phyloP scores from a whole-genome alignment of 2,797 vertebrate genomes.

The Sebastes aleutianus region DNA sequence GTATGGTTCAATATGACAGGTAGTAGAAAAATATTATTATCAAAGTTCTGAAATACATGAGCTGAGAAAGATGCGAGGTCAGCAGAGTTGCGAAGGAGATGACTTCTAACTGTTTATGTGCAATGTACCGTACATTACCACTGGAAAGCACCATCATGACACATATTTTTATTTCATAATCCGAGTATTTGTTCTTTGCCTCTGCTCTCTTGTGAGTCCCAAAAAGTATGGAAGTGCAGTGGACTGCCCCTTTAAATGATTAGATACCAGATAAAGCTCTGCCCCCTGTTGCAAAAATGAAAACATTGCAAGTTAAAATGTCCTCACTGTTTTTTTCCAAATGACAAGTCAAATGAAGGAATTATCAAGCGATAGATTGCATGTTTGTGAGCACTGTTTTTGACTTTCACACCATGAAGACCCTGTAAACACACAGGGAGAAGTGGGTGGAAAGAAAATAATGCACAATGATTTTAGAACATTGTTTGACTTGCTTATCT shows the following conservation, averaged over 20 bases:
- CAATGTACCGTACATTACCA: not conserved
- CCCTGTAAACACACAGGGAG: not conserved
- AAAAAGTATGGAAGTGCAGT: not conserved
- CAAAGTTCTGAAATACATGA: not conserved
- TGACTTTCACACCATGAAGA: not conserved
- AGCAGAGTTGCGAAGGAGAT: too few relatives aligned
- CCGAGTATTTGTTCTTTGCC: not conserved
- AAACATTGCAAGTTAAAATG: constrained; percentile 3
- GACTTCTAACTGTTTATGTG: too few relatives aligned
- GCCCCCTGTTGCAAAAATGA: constrained; percentile 10
- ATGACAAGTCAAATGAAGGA: not conserved
- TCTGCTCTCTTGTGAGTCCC: not conserved
- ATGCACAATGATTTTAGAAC: not conserved
- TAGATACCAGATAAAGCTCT: not conserved
- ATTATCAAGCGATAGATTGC: not conserved
- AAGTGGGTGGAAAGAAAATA: not conserved
- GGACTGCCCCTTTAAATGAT: not conserved
- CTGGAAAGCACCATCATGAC: not conserved
- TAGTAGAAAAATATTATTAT: not conserved
- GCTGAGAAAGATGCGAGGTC: not conserved
- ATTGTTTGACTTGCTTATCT: not conserved
- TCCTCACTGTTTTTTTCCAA: not conserved
- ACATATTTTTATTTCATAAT: not conserved
- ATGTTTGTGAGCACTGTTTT: not conserved
- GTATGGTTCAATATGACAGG: not conserved